Conservation (phyloP, 2,113 vertebrate species). For the Ammospiza nelsoni region DNA sequence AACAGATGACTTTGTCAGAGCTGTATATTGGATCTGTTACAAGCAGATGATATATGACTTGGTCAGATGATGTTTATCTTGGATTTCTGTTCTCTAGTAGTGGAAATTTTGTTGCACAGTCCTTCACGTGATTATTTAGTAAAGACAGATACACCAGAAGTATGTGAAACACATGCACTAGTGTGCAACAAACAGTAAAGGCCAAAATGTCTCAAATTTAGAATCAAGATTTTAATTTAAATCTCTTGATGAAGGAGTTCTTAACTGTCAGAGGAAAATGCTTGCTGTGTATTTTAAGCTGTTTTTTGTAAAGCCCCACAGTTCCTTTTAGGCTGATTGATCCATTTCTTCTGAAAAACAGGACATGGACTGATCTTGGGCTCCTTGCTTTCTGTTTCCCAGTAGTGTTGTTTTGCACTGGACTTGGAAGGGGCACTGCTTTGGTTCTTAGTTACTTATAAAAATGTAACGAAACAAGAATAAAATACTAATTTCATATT, state of each 20-base stretch:
- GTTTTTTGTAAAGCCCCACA: not conserved
- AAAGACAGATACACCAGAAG: not conserved
- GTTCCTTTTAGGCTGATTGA: not conserved
- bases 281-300: not conserved
- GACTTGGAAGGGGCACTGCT: not conserved
- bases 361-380: not conserved
- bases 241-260: not conserved
- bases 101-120: not conserved
- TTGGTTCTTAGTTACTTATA: not conserved
- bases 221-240: not conserved
- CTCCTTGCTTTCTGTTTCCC: not conserved
- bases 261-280: not conserved
- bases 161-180: not conserved
- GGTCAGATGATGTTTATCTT: not conserved
- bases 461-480: not conserved
- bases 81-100: slow-evolving; percentile 19
- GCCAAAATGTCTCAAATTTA: not conserved
- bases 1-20: slow-evolving; percentile 49
- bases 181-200: not conserved
- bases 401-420: not conserved
- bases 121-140: not conserved
- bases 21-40: slow-evolving; percentile 23
- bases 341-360: slow-evolving; percentile 8
- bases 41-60: slow-evolving; percentile 18
- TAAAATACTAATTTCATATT: not conserved